Percentiles rank a stretch among this genome's conserved stretches.
These are phyloP conservation scores for Drosophila recens DNA, from an alignment of 2,888 invertebrate genomes.

Conservation along the genomic window DNA sequence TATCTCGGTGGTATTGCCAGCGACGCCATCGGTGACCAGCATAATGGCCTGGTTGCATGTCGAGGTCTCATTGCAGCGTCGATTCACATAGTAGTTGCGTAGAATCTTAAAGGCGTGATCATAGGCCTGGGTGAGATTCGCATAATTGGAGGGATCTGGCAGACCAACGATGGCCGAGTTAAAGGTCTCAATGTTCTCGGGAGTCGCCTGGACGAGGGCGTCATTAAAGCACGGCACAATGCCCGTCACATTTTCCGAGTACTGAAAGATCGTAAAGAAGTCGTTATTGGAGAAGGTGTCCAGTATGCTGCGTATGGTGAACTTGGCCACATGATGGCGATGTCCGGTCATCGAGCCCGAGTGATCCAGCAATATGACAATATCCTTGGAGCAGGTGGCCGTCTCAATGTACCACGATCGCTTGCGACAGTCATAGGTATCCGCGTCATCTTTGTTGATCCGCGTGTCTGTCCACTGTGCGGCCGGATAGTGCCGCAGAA, in stretches of 20 bases:
- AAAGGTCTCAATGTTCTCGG: constrained; percentile 92
- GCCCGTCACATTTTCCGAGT: constrained; percentile 90
- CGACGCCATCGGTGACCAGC: constrained; percentile 97
- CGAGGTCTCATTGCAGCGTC: constrained; percentile 86
- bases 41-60: constrained; percentile 98
- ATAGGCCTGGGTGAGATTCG: constrained; percentile 93
- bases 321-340: constrained; percentile 90
- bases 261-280: constrained; percentile 96
- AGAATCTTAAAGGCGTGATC: constrained; percentile 93
- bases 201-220: constrained; percentile 94
- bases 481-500: constrained; percentile 96
- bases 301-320: constrained; percentile 94
- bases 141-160: constrained; percentile 89
- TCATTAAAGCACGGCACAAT: constrained; percentile 94
- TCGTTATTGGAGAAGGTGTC: constrained; percentile 99
- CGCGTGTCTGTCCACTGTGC: constrained; percentile 88
- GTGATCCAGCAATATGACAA: constrained; percentile 96
- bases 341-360: constrained; percentile 98
- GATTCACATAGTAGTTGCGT: constrained; percentile 87
- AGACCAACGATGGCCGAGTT: constrained; percentile 89
- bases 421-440: constrained; percentile 96
- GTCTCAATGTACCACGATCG: constrained; percentile 99
- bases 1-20: constrained; percentile 93
- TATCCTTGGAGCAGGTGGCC: constrained; percentile 98
- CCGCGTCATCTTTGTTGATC: constrained; percentile 86